phyloP scores from a whole-genome alignment of 2,888 invertebrate genomes.

The Eudemis profundana region DNA sequence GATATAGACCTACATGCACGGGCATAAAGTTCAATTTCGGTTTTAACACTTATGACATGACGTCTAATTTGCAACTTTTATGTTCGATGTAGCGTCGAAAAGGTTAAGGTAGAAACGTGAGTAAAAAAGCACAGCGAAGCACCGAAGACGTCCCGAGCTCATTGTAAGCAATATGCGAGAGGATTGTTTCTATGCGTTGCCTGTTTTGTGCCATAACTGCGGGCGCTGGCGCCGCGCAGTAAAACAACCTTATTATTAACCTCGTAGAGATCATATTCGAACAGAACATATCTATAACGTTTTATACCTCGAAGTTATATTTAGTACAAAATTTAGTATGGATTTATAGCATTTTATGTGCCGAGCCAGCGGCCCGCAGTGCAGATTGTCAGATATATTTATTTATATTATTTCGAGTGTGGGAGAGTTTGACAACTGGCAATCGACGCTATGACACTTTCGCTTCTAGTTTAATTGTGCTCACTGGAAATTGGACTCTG shows the following conservation, averaged over 20 bases:
- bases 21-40: no score
- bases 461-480: conserved; percentile 27
- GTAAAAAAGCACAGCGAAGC: conserved; percentile 23
- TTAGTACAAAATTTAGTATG: conserved; percentile 18
- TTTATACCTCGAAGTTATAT: not conserved
- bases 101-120: no score
- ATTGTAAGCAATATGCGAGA: conserved; percentile 46
- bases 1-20: no score
- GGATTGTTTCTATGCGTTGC: conserved; percentile 50
- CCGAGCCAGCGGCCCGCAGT: conserved; percentile 20
- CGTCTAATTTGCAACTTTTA: not conserved
- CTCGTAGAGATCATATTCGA: conserved; percentile 3
- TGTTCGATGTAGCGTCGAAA: no score
- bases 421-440: conserved; percentile 33
- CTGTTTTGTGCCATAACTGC: conserved; percentile 53
- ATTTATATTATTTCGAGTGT: conserved; percentile 29
- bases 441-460: conserved; percentile 31
- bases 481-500: conserved; percentile 8
- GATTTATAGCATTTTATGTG: not conserved
- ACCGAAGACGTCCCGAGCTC: conserved; percentile 9
- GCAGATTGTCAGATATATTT: conserved; percentile 34
- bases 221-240: conserved; percentile 20
- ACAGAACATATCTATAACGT: not conserved
- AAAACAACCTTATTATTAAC: not conserved
- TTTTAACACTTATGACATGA: no score